Conservation (phyloP, 2,888 invertebrate species). For the Criorhina ranunculi region DNA sequence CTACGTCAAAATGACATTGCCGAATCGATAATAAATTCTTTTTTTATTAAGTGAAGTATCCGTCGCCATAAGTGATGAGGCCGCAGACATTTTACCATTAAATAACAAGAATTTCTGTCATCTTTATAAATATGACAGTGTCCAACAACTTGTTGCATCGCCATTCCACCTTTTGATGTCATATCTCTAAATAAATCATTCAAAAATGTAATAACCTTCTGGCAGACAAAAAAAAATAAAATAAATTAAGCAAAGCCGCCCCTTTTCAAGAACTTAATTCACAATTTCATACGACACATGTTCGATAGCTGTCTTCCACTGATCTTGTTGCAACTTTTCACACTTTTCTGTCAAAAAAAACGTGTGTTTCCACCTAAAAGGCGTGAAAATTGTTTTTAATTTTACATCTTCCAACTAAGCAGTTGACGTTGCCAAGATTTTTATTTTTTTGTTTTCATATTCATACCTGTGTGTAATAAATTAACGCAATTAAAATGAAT, state of each 20-base stretch:
- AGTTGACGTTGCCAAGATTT: conserved; percentile 66
- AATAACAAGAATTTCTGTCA: not conserved
- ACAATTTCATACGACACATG: conserved; percentile 67
- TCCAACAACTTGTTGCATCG: conserved; percentile 30
- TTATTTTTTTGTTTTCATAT: no score
- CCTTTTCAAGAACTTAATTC: conserved; percentile 33
- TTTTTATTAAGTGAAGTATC: no score
- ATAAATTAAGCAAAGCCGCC: no score
- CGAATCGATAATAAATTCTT: no score
- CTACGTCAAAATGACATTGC: no score
- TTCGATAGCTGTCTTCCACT: conserved; percentile 54
- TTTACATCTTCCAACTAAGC: conserved; percentile 23
- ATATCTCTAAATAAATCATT: not conserved
- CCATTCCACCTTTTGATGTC: conserved; percentile 2
- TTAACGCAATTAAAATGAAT: conserved; percentile 73
- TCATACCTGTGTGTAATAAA: conserved; percentile 73
- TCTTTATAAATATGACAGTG: conserved; percentile 14
- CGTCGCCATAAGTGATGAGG: no score
- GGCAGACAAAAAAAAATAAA: not conserved
- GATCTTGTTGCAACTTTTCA: conserved; percentile 13
- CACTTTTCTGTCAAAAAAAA: conserved; percentile 2
- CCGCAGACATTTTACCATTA: not conserved
- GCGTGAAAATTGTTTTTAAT: conserved; percentile 56
- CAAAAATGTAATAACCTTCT: not conserved
- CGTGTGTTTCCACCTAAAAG: conserved; percentile 63